Evolutionary conservation across 2,797 vertebrate species (phyloP), one percentile per base, ranked within the genome.

Genomic region (Sebastes goodei): DNA sequence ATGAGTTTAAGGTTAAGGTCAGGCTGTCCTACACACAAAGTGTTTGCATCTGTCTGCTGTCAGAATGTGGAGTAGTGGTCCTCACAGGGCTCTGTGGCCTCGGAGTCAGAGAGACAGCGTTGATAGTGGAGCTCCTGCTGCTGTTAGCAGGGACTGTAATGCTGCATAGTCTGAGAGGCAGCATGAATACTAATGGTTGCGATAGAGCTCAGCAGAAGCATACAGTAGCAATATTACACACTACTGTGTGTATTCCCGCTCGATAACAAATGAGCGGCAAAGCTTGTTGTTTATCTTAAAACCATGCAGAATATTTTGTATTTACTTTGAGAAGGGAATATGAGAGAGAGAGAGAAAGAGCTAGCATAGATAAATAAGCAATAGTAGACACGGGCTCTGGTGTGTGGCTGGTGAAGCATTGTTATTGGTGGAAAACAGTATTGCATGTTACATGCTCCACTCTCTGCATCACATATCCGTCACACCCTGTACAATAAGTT

Each of bases 131-230:
- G 81, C 46, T 70, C 17, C 73, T 76, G 64, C 84, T 86, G 75
- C 74, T 81, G 83, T 80, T 80, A 52, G 53, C 52, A 25, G 20
- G 25, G 38, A 78, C 59, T 79, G 60, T 83, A 69, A 86, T 88
- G 85, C 88, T 89, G 88, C 91, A 89, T 77, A 74, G 86, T 78
- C 78, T 80, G 84, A 85, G 85, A 78, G 63, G 78, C 80, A 75
- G 76, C 76, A 60, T 66, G 89, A 92, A 92, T 93, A 91, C 88
- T 89, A 90, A 93, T 92, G 32, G 29, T 6, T 56, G 55, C 55
- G 71, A 74, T 32, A 4, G 15, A 84, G 74, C 78, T 78, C 62
- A 83, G 68, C 61, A 77, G 20, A 84, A 72, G 59, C 42, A 38
- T 38, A 23, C 63, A 81, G 71, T 70, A 56, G 56, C 74, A 69